These are phyloP conservation scores for Neofelis nebulosa DNA, from an alignment of 2,113 vertebrate species.

Conservation along the genomic window DNA sequence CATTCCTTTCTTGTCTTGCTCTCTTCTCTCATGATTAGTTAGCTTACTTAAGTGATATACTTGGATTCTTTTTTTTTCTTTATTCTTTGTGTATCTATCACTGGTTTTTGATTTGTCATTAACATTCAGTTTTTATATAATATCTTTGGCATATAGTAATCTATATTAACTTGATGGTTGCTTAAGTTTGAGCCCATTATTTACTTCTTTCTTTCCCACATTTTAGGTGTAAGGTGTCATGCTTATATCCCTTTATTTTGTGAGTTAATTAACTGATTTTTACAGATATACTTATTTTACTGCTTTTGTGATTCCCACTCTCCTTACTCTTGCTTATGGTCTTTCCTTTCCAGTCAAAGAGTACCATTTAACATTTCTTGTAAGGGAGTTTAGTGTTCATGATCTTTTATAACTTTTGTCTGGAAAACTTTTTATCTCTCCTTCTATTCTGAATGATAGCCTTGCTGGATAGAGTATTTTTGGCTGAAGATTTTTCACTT, in stretches of 20 bases:
- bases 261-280: background rate
- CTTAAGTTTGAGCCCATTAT: too few species aligned
- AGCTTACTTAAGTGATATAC: too few species aligned
- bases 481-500: background rate
- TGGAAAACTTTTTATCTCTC: background rate
- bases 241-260: background rate
- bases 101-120: too few species aligned
- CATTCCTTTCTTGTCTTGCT: too few species aligned
- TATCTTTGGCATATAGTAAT: too few species aligned
- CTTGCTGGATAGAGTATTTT: background rate
- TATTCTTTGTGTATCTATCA: too few species aligned
- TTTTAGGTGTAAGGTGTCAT: background rate
- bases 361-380: background rate
- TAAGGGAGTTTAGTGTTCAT: background rate
- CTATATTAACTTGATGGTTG: too few species aligned
- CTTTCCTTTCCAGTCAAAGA: background rate
- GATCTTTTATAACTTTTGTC: background rate
- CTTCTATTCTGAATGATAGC: background rate
- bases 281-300: background rate
- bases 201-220: background rate
- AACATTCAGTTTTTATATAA: too few species aligned
- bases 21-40: too few species aligned
- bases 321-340: background rate
- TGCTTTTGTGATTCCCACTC: background rate
- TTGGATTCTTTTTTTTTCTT: too few species aligned